Evolutionary conservation across 2,797 vertebrate genomes (phyloP).

Genomic region (Alca torda): DNA sequence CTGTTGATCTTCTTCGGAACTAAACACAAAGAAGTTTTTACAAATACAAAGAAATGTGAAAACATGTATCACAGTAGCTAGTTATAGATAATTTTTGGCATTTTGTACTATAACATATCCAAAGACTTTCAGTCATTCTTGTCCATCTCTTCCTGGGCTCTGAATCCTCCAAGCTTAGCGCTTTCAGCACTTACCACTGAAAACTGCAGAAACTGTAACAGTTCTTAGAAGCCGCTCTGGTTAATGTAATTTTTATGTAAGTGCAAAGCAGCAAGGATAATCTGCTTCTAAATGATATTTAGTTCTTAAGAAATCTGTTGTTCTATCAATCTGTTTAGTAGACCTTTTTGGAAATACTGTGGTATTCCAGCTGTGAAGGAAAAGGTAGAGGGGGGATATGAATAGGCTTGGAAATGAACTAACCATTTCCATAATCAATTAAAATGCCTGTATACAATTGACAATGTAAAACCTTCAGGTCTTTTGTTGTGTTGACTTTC

Average conservation of each 20-base stretch:
- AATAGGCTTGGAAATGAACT: background rate
- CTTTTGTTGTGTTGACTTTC: background rate
- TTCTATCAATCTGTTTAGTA: background rate
- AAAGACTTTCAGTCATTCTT: background rate
- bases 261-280: background rate
- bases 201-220: background rate
- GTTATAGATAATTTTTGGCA: background rate
- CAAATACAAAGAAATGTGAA: background rate
- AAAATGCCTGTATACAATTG: background rate
- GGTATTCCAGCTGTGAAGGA: background rate
- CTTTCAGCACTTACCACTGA: background rate
- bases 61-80: rapidly evolving
- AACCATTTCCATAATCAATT: background rate
- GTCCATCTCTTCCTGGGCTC: background rate
- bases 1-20: constrained; percentile 75
- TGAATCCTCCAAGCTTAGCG: background rate
- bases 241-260: background rate
- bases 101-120: background rate
- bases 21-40: background rate
- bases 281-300: background rate
- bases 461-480: background rate
- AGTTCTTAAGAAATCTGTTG: background rate
- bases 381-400: background rate
- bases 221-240: background rate
- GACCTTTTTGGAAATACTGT: background rate